Evolutionary conservation across 1,140 invertebrate species (phyloP), one percentile per base, ranked within the genome.

Genomic region (Drosophila hydei): DNA sequence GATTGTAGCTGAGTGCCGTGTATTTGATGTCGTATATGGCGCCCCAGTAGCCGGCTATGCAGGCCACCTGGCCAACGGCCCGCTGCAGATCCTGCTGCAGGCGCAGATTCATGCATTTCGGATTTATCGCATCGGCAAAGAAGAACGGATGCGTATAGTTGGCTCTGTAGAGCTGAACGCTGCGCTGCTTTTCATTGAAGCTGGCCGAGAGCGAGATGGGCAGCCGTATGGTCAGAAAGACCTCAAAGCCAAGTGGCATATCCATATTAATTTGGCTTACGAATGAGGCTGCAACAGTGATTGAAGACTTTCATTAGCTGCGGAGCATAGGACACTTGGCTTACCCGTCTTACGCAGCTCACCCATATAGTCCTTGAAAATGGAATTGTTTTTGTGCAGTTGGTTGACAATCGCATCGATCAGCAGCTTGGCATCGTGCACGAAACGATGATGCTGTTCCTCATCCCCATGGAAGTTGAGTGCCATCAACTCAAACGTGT

Each of bases 211-310:
- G 42, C 0, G 43, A 1, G 1, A 52, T 4, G 4, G 79, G 76
- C 23, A 84, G 6, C 0, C 58, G 60, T 8, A 84, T 40, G 27
- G 79, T 72, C 14, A 84, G 18, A 1, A 84, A 84, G 8, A 80
- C 8, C 0, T 84, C 68, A 30, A 85, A 85, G 16, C 25, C 48
- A 2, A 85, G 36, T 8, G 79, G 79, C 64, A 84, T 21, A 3
- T 76, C 72, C 63, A 84, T 18, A 3, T 21, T 0, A 1, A 56
- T 25, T 11, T 60, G 8, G 14, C 51, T 11, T 6, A 84, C 48
- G n/a, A 38, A 64, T 6, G 61, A n/a, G 1, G 63, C 79, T 85
- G 52, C 9, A 21, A 9, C 9, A 27, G 3, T n/a, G n/a, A n/a
- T 11, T 11, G 9, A 4, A 16, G 43, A 18, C 9, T 7, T 14